Conservation (phyloP, 2,113 vertebrate genomes). For the Monarcha castaneiventris region DNA sequence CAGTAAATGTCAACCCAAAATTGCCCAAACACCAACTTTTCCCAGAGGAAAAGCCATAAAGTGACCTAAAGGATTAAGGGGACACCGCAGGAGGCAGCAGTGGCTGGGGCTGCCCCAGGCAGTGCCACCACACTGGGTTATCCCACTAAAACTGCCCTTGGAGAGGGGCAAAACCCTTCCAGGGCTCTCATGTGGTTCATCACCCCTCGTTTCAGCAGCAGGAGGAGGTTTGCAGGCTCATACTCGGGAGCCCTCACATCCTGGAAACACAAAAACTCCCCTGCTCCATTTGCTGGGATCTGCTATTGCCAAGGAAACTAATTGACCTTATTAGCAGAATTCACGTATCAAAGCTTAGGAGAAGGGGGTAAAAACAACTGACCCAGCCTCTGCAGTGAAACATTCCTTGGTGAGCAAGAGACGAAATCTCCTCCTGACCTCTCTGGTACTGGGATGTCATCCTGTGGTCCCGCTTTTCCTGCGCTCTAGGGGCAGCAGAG, state of each 20-base stretch:
- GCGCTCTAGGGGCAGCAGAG: neutral
- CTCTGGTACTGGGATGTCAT: neutral
- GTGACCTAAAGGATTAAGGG: neutral
- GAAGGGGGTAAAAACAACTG: neutral
- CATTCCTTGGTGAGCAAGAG: neutral
- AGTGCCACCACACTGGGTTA: neutral
- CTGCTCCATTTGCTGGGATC: neutral
- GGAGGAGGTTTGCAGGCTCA: neutral
- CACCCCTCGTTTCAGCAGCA: neutral
- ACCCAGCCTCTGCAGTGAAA: neutral
- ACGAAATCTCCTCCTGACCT: neutral
- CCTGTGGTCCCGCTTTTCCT: neutral
- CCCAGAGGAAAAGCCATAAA: neutral
- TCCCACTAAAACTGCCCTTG: neutral
- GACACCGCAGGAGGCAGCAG: rapidly evolving
- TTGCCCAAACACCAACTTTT: neutral
- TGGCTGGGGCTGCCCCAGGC: neutral
- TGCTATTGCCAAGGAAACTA: neutral
- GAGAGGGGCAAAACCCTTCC: rapidly evolving
- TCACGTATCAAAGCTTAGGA: neutral
- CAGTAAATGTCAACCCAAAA: neutral
- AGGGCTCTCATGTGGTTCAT: neutral
- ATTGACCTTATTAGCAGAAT: neutral
- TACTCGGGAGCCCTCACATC: neutral
- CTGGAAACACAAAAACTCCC: neutral